Conservation (phyloP, 2,113 vertebrate species). For the Neogale vison region DNA sequence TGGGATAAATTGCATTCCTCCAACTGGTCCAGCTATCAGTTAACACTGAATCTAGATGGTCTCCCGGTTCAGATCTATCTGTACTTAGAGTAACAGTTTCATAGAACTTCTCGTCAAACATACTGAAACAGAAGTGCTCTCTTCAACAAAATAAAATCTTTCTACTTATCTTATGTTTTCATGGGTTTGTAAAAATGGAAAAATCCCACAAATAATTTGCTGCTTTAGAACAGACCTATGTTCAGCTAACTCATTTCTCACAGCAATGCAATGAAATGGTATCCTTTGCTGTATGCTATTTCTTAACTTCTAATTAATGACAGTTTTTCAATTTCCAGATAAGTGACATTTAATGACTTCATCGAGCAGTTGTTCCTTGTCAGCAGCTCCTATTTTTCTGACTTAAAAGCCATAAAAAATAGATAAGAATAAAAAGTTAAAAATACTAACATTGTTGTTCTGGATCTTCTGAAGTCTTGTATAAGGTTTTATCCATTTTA, state of each 20-base stretch:
- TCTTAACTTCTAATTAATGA: constrained; percentile 37
- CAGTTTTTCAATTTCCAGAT: constrained; percentile 14
- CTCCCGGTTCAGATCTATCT: not conserved
- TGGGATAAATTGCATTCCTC: not conserved
- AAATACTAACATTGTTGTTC: constrained; percentile 7
- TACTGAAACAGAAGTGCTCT: not conserved
- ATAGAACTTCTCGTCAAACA: constrained; percentile 22
- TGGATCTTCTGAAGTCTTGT: not conserved
- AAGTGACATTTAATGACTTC: constrained; percentile 17
- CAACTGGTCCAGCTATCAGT: not conserved
- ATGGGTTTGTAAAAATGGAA: not conserved
- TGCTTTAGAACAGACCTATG: not conserved
- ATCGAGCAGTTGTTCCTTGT: not conserved
- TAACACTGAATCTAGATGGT: not conserved
- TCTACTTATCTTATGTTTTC: not conserved
- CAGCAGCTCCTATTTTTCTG: constrained; percentile 26
- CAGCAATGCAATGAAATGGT: not conserved
- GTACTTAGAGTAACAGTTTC: not conserved
- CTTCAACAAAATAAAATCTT: constrained; percentile 27
- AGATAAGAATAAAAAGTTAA: constrained; percentile 28
- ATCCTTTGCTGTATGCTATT: not conserved
- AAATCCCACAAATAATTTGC: not conserved
- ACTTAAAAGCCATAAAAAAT: not conserved
- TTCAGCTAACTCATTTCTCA: constrained; percentile 15
- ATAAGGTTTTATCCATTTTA: constrained; percentile 12